A percentile compares a stretch with the other conserved stretches of the same genome.
phyloP scores from a whole-genome alignment of 37 sponge, comb jelly and placozoan genomes.

The Corticium candelabrum region DNA sequence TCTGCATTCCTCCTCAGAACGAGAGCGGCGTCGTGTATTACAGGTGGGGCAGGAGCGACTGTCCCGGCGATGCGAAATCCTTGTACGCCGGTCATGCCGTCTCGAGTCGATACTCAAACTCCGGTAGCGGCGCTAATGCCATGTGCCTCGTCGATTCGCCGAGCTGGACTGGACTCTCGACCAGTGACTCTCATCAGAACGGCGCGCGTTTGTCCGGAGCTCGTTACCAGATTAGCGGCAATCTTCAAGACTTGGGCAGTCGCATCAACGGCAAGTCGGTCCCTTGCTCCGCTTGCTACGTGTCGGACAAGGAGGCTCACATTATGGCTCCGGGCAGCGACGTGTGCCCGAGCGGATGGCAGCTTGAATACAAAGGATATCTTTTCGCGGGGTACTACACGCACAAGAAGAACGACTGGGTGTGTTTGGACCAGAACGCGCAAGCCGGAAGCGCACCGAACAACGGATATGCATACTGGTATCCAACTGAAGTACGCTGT shows the following conservation, averaged over 20 bases:
- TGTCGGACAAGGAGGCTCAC: not conserved
- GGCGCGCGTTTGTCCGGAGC: not conserved
- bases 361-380: not conserved
- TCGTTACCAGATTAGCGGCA: not conserved
- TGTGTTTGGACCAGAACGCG: not conserved
- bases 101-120: not conserved
- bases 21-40: not conserved
- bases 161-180: not conserved
- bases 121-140: not conserved
- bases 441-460: not conserved
- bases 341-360: not conserved
- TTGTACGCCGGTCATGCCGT: not conserved
- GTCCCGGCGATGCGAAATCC: not conserved
- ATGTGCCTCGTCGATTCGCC: not conserved
- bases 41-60: not conserved
- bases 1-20: not conserved
- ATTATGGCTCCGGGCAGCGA: slow-evolving; percentile 1
- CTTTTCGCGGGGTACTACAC: not conserved
- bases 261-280: not conserved
- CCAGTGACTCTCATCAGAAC: not conserved
- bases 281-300: not conserved
- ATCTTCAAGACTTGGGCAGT: not conserved
- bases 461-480: not conserved
- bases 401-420: not conserved
- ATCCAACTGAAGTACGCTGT: not conserved